Evolutionary conservation across 2,888 invertebrate species (phyloP).

Genomic region (Neria commutata): DNA sequence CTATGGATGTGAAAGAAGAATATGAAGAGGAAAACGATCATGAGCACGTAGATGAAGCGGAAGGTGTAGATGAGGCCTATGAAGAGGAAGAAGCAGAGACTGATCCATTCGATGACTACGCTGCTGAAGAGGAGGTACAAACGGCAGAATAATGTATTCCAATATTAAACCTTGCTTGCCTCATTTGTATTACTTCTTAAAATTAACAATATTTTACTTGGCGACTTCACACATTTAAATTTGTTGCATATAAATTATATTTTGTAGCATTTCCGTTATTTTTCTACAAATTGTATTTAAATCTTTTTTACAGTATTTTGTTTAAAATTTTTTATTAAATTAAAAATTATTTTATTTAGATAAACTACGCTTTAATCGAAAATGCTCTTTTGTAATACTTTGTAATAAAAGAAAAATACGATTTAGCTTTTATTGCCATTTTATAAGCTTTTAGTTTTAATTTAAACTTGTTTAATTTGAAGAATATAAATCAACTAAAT

Average conservation of each 20-base stretch:
- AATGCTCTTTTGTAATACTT: too few relatives aligned
- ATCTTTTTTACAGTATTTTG: too few relatives aligned
- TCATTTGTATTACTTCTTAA: too few relatives aligned
- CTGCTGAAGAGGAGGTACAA: slow-evolving; percentile 51
- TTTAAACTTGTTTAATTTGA: not conserved
- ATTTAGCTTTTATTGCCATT: not conserved
- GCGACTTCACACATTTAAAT: not conserved
- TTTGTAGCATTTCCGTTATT: too few relatives aligned
- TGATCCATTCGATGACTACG: slow-evolving; percentile 30
- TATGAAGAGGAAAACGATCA: slow-evolving; percentile 43
- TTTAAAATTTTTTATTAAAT: too few relatives aligned
- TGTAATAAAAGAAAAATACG: too few relatives aligned
- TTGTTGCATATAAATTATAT: not conserved
- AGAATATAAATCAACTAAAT: not conserved
- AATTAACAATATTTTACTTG: not conserved
- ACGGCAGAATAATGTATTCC: slow-evolving; percentile 35
- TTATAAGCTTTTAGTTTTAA: not conserved
- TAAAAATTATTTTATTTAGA: too few relatives aligned
- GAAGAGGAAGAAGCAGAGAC: slow-evolving; percentile 5
- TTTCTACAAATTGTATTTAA: too few relatives aligned
- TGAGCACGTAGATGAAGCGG: not conserved
- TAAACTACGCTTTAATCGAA: too few relatives aligned
- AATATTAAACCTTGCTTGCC: too few relatives aligned
- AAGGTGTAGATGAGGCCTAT: not conserved
- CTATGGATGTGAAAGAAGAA: slow-evolving; percentile 38